These are phyloP conservation scores for Genyomyrus donnyi DNA, from an alignment of 2,113 vertebrate genomes.

Conservation along the genomic window DNA sequence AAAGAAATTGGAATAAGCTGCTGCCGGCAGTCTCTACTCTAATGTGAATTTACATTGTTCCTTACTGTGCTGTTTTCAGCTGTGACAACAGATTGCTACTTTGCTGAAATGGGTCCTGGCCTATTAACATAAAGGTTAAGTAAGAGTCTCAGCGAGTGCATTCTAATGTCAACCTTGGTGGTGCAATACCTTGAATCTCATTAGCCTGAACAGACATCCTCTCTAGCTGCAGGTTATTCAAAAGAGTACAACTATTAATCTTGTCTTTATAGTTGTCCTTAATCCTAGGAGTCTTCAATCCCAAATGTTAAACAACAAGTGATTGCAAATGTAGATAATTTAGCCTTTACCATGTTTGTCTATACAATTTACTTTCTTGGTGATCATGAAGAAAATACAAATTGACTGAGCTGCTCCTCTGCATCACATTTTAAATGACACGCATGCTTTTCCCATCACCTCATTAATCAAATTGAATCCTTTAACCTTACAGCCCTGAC, in stretches of 20 bases:
- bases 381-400: not conserved
- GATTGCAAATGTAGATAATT: not conserved
- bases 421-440: not conserved
- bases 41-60: not conserved
- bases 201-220: not conserved
- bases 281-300: not conserved
- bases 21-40: not conserved
- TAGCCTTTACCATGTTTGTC: not conserved
- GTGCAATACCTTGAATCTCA: constrained; percentile 12
- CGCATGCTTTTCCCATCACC: not conserved
- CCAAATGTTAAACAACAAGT: not conserved
- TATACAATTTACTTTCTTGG: not conserved
- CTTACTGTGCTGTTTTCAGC: not conserved
- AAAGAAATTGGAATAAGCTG: not conserved
- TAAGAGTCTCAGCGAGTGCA: not conserved
- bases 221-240: not conserved
- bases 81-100: not conserved
- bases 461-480: not conserved
- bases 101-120: not conserved
- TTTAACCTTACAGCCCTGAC: not conserved
- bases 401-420: not conserved
- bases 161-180: constrained; percentile 6
- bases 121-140: not conserved
- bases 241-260: not conserved
- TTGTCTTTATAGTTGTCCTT: not conserved